These are phyloP conservation scores for Antechinus stuartii DNA, from an alignment of 2,113 vertebrate species.

Conservation along the genomic window DNA sequence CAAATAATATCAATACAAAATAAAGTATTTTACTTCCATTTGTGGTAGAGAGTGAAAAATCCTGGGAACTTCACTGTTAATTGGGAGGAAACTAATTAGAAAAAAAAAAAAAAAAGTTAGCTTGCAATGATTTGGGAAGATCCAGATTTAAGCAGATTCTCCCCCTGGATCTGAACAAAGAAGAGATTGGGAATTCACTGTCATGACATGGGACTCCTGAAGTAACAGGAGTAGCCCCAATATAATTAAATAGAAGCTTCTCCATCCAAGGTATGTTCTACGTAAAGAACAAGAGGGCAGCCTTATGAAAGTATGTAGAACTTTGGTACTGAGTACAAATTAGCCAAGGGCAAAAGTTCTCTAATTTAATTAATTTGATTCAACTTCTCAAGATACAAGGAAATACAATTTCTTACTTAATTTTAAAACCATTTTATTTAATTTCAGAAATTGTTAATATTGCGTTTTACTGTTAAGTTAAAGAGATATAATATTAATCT, in stretches of 20 bases:
- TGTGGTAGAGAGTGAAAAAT: background rate
- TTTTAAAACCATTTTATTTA: background rate
- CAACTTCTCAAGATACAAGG: background rate
- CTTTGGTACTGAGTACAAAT: background rate
- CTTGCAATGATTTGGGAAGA: background rate
- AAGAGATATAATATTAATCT: background rate
- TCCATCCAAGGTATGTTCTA: background rate
- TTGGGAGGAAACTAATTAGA: background rate
- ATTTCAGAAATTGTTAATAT: background rate
- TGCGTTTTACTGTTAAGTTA: background rate
- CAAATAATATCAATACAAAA: background rate
- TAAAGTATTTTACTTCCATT: background rate
- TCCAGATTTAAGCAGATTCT: background rate
- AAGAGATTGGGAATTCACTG: background rate
- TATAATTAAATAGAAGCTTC: background rate
- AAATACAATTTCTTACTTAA: background rate
- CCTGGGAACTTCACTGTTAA: background rate
- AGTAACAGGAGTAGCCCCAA: background rate
- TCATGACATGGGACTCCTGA: background rate
- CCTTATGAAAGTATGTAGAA: background rate
- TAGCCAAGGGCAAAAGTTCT: background rate
- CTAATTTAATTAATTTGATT: background rate
- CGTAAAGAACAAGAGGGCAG: background rate
- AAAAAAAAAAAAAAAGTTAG: background rate
- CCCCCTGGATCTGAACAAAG: background rate